Evolutionary conservation across 2,113 vertebrate species (phyloP), one percentile per base, ranked within the genome.

Genomic region (Brachionichthys hirsutus): DNA sequence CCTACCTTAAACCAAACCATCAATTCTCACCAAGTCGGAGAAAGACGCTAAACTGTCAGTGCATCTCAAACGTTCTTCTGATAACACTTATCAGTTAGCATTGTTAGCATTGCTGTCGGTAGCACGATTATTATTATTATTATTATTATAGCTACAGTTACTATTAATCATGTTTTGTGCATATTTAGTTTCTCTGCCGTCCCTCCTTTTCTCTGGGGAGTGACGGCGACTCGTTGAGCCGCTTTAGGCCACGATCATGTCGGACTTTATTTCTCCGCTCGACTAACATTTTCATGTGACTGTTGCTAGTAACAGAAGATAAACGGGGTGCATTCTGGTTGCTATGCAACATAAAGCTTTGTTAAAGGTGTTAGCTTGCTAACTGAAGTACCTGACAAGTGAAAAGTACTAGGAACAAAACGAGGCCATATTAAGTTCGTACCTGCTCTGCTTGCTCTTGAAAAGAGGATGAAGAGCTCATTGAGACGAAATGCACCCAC

Each of bases 1-100:
- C 94, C 94, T 93, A 92, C 92, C 92, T 85, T 82, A 61, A 72
- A 89, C 85, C 78, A 81, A 87, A 80, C 85, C 89, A 80, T 87
- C 61, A 87, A 65, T 87, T 79, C 73, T 77, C 86, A 83, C 82
- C 77, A 68, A 87, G 83, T 85, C 79, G 78, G 87, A 80, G 67
- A 73, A 79, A 77, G 69, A 82, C 89, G 85, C 82, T 79, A 83
- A 86, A 73, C 83, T 85, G 83, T 89, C 87, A 68, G 82, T 81
- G 80, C 89, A 85, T 87, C 84, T 88, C 78, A 77, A 73, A 78
- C 74, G 71, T 83, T 85, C 80, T 85, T 89, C 85, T 74, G 85
- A 81, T 86, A 85, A 83, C 81, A 78, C 55, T 63, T 80, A 70
- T 81, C 75, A 43, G 72, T 79, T 78, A 76, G 76, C 80, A 63